A percentile compares a stretch with the other conserved stretches of the same genome.
Evolutionary conservation across 2,888 invertebrate species (phyloP).

Genomic region (Adelognathus sp.): DNA sequence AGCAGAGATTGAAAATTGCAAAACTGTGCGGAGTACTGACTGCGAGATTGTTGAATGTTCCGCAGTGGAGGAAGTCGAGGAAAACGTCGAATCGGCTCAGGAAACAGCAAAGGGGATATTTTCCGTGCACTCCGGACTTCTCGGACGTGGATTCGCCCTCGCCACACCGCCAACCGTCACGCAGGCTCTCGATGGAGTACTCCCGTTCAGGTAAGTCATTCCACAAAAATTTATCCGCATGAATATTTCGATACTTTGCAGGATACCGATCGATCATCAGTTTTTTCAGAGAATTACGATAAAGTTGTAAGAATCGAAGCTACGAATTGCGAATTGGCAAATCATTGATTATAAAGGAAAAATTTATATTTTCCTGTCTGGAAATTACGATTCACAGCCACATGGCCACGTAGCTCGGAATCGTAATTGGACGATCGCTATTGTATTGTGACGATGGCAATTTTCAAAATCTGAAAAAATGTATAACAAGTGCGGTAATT

Average conservation of each 20-base stretch:
- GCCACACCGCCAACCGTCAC: conserved; percentile 93
- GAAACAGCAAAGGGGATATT: conserved; percentile 82
- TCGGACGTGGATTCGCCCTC: conserved; percentile 95
- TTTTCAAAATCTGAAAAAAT: neutral
- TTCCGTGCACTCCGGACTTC: conserved; percentile 87
- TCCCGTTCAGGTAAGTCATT: conserved; percentile 89
- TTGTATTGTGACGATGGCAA: neutral
- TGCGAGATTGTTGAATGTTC: conserved; percentile 50
- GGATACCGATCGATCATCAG: conserved; percentile 15
- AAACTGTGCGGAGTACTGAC: neutral
- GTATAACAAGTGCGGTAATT: neutral
- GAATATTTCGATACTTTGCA: neutral
- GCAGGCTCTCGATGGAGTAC: conserved; percentile 94
- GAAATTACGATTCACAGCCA: neutral
- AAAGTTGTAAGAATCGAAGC: neutral
- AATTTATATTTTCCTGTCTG: neutral
- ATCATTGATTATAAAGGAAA: neutral
- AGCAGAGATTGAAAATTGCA: neutral
- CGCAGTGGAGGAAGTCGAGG: conserved; percentile 86
- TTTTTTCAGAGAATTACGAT: neutral
- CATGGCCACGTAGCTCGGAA: neutral
- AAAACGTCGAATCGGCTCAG: conserved; percentile 88
- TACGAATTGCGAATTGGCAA: neutral
- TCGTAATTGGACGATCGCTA: neutral
- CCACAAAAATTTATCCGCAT: conserved; percentile 9